A percentile compares a stretch with the other conserved stretches of the same genome.
phyloP scores from a whole-genome alignment of 1,140 invertebrate species.

The Chironomus striatipennis region DNA sequence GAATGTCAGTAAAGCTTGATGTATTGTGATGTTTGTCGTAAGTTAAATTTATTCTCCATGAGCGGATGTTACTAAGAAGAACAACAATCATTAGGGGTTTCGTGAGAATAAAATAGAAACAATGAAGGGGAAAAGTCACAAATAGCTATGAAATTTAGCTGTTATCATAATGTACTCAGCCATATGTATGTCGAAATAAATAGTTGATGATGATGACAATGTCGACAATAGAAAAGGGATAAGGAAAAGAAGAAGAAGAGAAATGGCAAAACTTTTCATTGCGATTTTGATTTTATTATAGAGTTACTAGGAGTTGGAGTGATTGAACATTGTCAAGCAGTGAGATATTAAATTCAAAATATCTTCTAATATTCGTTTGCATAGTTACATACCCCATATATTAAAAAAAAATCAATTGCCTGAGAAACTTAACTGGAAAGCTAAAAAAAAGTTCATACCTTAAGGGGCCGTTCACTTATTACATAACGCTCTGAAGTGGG shows the following conservation, averaged over 20 bases:
- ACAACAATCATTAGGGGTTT: not conserved
- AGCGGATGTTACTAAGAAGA: not conserved
- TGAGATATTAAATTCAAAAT: too few relatives aligned
- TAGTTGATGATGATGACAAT: not conserved
- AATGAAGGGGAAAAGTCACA: not conserved
- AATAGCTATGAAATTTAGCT: not conserved
- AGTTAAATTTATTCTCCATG: not conserved
- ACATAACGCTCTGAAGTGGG: too few relatives aligned
- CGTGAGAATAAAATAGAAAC: not conserved
- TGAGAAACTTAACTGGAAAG: too few relatives aligned
- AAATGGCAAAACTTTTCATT: not conserved
- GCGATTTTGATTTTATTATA: too few relatives aligned
- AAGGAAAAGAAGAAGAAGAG: not conserved
- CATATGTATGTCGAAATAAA: not conserved
- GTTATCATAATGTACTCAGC: too few relatives aligned
- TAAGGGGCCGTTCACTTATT: too few relatives aligned
- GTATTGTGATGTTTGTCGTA: not conserved
- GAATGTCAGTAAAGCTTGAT: not conserved
- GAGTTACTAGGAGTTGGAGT: too few relatives aligned
- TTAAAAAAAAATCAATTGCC: too few relatives aligned
- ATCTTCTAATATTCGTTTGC: too few relatives aligned
- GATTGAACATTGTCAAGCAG: too few relatives aligned
- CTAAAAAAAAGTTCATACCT: too few relatives aligned
- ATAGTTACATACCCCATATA: too few relatives aligned
- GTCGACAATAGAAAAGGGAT: not conserved